phyloP scores from a whole-genome alignment of 2,888 invertebrate genomes.

The Belgica antarctica region DNA sequence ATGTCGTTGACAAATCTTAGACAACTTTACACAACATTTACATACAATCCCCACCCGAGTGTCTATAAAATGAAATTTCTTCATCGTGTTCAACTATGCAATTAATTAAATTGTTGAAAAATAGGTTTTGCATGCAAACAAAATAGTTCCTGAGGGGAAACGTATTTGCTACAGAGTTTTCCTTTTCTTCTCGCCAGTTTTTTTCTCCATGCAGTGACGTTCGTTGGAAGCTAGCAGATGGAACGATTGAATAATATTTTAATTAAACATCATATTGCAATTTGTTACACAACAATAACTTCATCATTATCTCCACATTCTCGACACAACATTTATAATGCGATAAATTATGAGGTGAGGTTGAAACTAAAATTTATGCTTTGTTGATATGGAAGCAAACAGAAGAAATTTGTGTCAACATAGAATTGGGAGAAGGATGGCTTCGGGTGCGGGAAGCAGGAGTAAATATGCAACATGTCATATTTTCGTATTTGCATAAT shows the following conservation, averaged over 20 bases:
- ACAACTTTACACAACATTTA: too few relatives aligned
- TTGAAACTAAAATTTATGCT: slow-evolving; percentile 24
- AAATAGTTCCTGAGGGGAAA: not conserved
- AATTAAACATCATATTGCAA: slow-evolving; percentile 31
- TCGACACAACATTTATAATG: slow-evolving; percentile 33
- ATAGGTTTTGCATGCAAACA: not conserved
- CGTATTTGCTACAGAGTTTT: not conserved
- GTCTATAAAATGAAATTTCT: too few relatives aligned
- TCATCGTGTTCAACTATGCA: too few relatives aligned
- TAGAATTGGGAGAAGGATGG: not conserved
- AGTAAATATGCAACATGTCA: slow-evolving; percentile 36
- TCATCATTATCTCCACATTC: slow-evolving; percentile 29
- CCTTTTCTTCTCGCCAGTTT: not conserved
- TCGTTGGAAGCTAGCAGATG: not conserved
- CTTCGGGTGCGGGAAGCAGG: not conserved
- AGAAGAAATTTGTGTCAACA: too few relatives aligned
- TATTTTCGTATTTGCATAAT: slow-evolving; percentile 16
- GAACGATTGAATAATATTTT: slow-evolving; percentile 20
- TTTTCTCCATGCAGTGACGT: not conserved
- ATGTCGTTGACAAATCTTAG: too few relatives aligned
- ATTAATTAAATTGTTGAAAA: slow-evolving; percentile 8
- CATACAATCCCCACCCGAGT: too few relatives aligned
- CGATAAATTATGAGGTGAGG: slow-evolving; percentile 32
- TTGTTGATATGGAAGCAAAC: slow-evolving; percentile 12
- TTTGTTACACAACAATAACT: slow-evolving; percentile 38